phyloP scores from a whole-genome alignment of 2,113 vertebrate genomes.

The Heterochromis multidens region DNA sequence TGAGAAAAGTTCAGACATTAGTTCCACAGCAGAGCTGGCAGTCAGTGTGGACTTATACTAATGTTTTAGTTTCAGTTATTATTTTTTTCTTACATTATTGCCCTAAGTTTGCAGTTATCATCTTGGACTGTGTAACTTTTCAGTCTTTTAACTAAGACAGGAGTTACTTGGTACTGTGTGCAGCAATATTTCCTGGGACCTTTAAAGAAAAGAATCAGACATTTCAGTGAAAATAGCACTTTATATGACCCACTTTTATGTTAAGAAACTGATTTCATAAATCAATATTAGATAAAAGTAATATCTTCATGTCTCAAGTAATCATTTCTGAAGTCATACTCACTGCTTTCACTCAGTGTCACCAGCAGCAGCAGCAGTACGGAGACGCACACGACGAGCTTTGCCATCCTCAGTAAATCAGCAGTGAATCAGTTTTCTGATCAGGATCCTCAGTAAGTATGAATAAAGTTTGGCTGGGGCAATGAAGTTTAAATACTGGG shows the following conservation, averaged over 20 bases:
- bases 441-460: not conserved
- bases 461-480: not conserved
- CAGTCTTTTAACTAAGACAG: not conserved
- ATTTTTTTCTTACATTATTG: slow-evolving; percentile 53
- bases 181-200: slow-evolving; percentile 42
- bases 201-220: slow-evolving; percentile 1
- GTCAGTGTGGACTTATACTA: not conserved
- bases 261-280: too few relatives aligned
- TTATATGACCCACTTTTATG: not conserved
- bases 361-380: slow-evolving; percentile 41
- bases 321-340: slow-evolving; percentile 29
- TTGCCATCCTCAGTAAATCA: slow-evolving; percentile 45
- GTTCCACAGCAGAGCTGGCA: not conserved
- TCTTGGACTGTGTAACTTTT: slow-evolving; percentile 22
- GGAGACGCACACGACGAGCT: slow-evolving; percentile 1
- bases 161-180: slow-evolving; percentile 1
- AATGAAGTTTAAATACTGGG: slow-evolving; percentile 29
- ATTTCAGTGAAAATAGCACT: not conserved
- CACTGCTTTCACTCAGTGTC: slow-evolving; percentile 41
- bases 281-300: not conserved
- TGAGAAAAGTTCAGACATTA: not conserved
- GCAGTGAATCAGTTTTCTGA: not conserved
- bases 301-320: not conserved
- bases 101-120: slow-evolving; percentile 42
- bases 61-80: not conserved